Percentiles rank a stretch among this genome's conserved stretches.
Conservation (phyloP, 2,888 invertebrate genomes). For the Caenorhabditis zanzibari region DNA sequence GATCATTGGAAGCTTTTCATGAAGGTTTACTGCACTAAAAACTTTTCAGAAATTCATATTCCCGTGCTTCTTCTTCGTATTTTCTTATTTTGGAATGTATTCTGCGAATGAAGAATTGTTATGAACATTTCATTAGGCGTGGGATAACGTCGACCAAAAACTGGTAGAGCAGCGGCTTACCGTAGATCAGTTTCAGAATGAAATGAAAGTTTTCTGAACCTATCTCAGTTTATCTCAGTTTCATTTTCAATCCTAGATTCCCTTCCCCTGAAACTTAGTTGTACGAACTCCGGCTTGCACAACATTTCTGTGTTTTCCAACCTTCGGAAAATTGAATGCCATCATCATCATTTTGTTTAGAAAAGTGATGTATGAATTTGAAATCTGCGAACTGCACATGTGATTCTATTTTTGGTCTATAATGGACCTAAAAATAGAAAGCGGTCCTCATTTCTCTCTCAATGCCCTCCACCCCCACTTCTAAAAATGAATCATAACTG, state of each 20-base stretch:
- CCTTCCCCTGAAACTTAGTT: background rate
- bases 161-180: background rate
- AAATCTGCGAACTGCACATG: constrained; percentile 6
- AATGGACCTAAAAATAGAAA: constrained; percentile 33
- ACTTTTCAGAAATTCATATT: constrained; percentile 15
- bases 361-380: constrained; percentile 23
- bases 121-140: constrained; percentile 34
- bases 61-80: background rate
- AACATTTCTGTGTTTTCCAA: too few species aligned
- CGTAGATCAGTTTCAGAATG: constrained; percentile 10
- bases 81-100: background rate
- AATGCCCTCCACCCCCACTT: constrained; percentile 1
- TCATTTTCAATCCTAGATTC: too few species aligned
- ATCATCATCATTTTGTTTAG: background rate
- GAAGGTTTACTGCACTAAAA: background rate
- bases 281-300: background rate
- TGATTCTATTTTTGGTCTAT: constrained; percentile 20
- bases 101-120: constrained; percentile 24
- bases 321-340: background rate
- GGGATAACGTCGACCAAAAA: constrained; percentile 19
- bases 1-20: constrained; percentile 9
- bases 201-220: background rate
- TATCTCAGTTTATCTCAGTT: too few species aligned
- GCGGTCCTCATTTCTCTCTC: background rate
- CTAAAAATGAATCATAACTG: constrained; percentile 36